Evolutionary conservation across 2,888 invertebrate genomes (phyloP).

Genomic region (Miltochrista miniata): DNA sequence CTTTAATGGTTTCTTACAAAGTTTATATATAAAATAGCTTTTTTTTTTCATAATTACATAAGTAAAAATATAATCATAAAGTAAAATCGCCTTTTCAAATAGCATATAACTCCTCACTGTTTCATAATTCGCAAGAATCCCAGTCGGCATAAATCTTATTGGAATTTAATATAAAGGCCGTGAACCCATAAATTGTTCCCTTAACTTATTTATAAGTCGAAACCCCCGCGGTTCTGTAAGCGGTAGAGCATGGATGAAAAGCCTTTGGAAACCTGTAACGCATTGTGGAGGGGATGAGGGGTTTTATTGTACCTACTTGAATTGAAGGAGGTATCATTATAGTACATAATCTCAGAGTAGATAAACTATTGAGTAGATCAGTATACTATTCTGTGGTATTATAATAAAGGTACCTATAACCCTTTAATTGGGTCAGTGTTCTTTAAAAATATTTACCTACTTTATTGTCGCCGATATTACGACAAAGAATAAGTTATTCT

Average conservation of each 20-base stretch:
- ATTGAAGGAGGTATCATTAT: background rate
- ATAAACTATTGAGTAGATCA: no score
- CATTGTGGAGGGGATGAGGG: slow-evolving; percentile 17
- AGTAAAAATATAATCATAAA: no score
- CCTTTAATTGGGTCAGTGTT: no score
- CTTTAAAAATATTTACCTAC: no score
- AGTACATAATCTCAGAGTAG: background rate
- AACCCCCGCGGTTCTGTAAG: slow-evolving; percentile 56
- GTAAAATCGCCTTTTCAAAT: background rate
- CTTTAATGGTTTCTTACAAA: no score
- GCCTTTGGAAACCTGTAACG: slow-evolving; percentile 43
- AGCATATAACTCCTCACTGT: slow-evolving; percentile 9
- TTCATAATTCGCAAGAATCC: slow-evolving; percentile 37
- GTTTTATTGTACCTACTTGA: slow-evolving; percentile 6
- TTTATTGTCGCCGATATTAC: no score
- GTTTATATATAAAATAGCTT: no score
- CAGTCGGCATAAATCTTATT: slow-evolving; percentile 58
- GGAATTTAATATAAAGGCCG: slow-evolving; percentile 72
- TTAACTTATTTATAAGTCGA: slow-evolving; percentile 65
- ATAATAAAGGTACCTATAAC: no score
- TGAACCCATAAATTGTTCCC: slow-evolving; percentile 58
- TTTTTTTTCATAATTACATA: no score
- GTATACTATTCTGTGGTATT: no score
- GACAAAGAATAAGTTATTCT: no score
- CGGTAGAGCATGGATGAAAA: slow-evolving; percentile 48